Evolutionary conservation across 1,140 invertebrate species (phyloP).

Genomic region (Hyphantria cunea): DNA sequence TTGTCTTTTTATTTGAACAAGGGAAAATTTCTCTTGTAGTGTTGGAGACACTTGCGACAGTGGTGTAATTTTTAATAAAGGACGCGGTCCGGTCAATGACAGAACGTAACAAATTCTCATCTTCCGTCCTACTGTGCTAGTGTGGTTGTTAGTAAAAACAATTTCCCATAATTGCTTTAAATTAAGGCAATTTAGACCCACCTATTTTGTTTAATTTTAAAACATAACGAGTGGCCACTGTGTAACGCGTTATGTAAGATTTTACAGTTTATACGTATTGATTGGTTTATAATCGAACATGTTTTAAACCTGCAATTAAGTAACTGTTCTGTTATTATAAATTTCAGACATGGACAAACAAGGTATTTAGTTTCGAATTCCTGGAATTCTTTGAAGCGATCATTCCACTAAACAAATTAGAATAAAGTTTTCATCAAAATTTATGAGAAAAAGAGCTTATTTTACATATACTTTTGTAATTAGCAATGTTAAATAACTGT

Average conservation of each 20-base stretch:
- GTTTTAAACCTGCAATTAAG: not conserved
- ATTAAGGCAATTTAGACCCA: conserved; percentile 10
- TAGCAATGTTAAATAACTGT: too few relatives aligned
- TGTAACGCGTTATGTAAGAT: not conserved
- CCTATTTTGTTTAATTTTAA: conserved; percentile 11
- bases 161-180: conserved; percentile 17
- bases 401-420: not conserved
- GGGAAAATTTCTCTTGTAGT: conserved; percentile 24
- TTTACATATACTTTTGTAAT: too few relatives aligned
- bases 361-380: too few relatives aligned
- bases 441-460: too few relatives aligned
- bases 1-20: conserved; percentile 43
- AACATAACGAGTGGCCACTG: not conserved
- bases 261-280: not conserved
- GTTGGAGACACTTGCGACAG: conserved; percentile 3
- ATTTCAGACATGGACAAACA: too few relatives aligned
- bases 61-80: conserved; percentile 28
- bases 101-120: not conserved
- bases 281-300: not conserved
- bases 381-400: too few relatives aligned
- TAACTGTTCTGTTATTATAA: not conserved
- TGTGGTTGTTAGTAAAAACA: not conserved
- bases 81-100: not conserved
- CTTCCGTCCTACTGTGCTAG: too few relatives aligned
- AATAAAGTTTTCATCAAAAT: too few relatives aligned